Conservation (phyloP, 2,113 vertebrate species). For the Callionymus lyra region DNA sequence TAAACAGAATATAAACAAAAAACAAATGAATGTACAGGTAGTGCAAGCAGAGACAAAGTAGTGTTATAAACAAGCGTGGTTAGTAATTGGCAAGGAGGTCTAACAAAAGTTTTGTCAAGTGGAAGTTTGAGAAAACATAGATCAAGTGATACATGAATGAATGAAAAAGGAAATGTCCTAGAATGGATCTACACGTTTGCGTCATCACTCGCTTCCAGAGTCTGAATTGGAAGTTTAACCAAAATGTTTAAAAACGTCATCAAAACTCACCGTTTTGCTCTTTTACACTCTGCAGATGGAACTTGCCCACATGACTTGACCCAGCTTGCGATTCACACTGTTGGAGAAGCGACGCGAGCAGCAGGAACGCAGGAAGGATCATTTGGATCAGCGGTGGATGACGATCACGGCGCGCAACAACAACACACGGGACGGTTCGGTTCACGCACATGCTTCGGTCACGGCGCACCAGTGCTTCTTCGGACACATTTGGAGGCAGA, state of each 20-base stretch:
- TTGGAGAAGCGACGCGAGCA: constrained; percentile 83
- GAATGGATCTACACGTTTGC: too few relatives aligned
- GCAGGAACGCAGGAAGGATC: constrained; percentile 85
- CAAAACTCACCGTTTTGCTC: constrained; percentile 83
- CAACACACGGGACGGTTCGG: constrained; percentile 62
- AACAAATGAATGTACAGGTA: too few relatives aligned
- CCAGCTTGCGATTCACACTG: constrained; percentile 77
- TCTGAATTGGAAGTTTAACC: too few relatives aligned
- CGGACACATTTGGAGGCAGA: constrained; percentile 73
- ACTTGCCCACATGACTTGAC: constrained; percentile 81
- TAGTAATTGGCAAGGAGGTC: too few relatives aligned
- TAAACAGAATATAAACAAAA: too few relatives aligned
- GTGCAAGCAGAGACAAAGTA: too few relatives aligned
- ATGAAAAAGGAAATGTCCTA: too few relatives aligned
- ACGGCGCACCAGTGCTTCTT: constrained; percentile 74
- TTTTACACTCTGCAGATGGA: constrained; percentile 77
- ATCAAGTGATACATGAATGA: too few relatives aligned
- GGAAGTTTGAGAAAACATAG: too few relatives aligned
- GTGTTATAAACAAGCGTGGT: too few relatives aligned
- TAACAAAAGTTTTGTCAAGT: too few relatives aligned
- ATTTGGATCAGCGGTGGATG: constrained; percentile 79
- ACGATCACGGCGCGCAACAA: constrained; percentile 54
- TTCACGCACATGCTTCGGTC: constrained; percentile 71
- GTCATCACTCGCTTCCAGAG: too few relatives aligned
- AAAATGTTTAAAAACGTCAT: background rate